A percentile compares a stretch with the other conserved stretches of the same genome.
phyloP scores from a whole-genome alignment of 2,888 invertebrate genomes.

The Phaedon cochleariae region DNA sequence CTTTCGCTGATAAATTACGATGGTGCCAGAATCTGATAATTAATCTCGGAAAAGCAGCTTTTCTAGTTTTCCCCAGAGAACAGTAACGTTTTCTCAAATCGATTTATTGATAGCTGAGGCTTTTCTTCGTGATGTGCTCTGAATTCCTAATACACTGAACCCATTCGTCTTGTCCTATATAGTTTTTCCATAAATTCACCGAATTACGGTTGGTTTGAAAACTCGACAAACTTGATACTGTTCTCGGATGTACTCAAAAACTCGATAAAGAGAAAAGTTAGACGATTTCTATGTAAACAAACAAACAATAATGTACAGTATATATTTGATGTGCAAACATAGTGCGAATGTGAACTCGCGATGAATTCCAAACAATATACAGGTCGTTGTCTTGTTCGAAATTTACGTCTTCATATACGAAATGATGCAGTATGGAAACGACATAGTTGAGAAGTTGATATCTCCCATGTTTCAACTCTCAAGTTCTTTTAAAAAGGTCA shows the following conservation, averaged over 20 bases:
- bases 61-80: not conserved
- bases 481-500: too few relatives aligned
- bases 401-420: too few relatives aligned
- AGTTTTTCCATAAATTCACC: not conserved
- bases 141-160: slow-evolving; percentile 1
- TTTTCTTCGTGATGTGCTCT: not conserved
- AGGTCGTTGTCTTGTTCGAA: too few relatives aligned
- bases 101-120: not conserved
- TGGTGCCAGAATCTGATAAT: not conserved
- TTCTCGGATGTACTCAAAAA: not conserved
- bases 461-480: too few relatives aligned
- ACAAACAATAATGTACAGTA: too few relatives aligned
- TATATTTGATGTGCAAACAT: too few relatives aligned
- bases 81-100: not conserved
- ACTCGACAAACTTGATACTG: not conserved
- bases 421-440: too few relatives aligned
- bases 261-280: slow-evolving; percentile 1
- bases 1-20: not conserved
- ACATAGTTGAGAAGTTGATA: too few relatives aligned
- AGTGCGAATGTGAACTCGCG: too few relatives aligned
- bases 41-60: not conserved
- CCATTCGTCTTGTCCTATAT: not conserved
- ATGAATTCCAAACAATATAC: too few relatives aligned
- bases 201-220: not conserved
- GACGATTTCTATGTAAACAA: not conserved